Base-by-base conservation (phyloP, 64 coral and sea anemone species). In the Hydrozoanthus tunicans region DNA sequence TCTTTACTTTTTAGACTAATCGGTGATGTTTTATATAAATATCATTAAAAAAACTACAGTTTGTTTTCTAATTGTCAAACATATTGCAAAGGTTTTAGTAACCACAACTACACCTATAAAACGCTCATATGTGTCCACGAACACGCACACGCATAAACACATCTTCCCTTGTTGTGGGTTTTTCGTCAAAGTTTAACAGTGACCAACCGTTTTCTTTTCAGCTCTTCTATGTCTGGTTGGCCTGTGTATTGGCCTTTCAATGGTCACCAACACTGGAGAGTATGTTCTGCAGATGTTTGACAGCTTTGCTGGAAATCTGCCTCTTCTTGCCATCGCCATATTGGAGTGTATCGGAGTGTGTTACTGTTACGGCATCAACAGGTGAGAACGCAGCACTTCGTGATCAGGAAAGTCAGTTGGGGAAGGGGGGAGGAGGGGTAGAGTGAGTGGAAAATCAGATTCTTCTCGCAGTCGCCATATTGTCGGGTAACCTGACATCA, bases 221-320 rank as follows among this genome's bases (percentile, higher is more conserved):
- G 96, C 91, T 65, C 81, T 94, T 5, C 53, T 98, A 53, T 98
- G 96, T 73, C 58, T 98, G 59, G 85, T 80, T 17, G 89, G 91
- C 1, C 57, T 94, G 15, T 91, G 89, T 17, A 82, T 98, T 58
- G 96, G 96, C 10, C 82, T 98, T 53, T 74, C 90, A 7, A 98
- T 98, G 96, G 93, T 98, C 0, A 94, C 91, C 59, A 90, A 90
- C 77, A 74, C 89, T 20, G 96, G 96, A 53, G 93, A 94, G 51
- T 98, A 98, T 25, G 89, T 98, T 0, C 81, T 98, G 10, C 96
- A 98, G 64, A 70, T 98, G 86, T 98, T 98, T 62, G 96, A 98
- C 70, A 98, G 91, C 51, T 98, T 98, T 72, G 91, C 93, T 62
- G 96, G 67, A 55, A 98, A 98, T 75, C 73, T 98, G 51, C 93